Conservation (phyloP, 2,113 vertebrate genomes). For the Leptobrachium ailaonicum region DNA sequence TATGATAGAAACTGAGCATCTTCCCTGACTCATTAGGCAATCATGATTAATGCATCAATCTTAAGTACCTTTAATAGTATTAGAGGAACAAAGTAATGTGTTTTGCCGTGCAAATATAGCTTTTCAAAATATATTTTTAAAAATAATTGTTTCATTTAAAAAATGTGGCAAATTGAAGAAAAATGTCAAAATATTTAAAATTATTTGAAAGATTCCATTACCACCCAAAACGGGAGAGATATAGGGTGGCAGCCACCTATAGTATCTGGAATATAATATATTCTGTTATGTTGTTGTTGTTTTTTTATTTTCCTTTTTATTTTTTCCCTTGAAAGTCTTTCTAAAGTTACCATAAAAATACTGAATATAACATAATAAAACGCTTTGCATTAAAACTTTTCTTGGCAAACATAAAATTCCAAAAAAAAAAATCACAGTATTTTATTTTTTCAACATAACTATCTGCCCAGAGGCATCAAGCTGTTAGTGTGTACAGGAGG, state of each 20-base stretch:
- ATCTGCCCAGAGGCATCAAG: conserved; percentile 66
- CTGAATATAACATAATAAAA: conserved; percentile 16
- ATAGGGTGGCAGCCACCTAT: too few relatives aligned
- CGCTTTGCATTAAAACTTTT: conserved; percentile 13
- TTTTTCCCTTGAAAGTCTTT: conserved; percentile 13
- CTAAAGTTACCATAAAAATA: conserved; percentile 16
- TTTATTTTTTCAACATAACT: conserved; percentile 52
- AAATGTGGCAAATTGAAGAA: background rate
- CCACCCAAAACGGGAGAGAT: background rate
- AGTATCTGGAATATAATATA: conserved; percentile 2
- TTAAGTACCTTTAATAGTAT: conserved; percentile 12
- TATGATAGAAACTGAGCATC: background rate
- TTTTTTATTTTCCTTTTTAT: background rate
- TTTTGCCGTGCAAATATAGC: background rate
- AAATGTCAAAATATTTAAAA: conserved; percentile 7
- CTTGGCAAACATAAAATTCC: conserved; percentile 25
- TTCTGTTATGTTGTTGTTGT: background rate
- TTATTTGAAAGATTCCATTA: background rate
- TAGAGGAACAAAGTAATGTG: conserved; percentile 15
- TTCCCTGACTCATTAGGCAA: conserved; percentile 10
- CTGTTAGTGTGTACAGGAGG: conserved; percentile 67
- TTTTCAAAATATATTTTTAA: background rate
- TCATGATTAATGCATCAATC: conserved; percentile 6
- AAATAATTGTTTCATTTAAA: background rate
- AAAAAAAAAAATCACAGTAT: conserved; percentile 17